phyloP scores from a whole-genome alignment of 2,797 vertebrate genomes.

The Ptychadena robeensis region DNA sequence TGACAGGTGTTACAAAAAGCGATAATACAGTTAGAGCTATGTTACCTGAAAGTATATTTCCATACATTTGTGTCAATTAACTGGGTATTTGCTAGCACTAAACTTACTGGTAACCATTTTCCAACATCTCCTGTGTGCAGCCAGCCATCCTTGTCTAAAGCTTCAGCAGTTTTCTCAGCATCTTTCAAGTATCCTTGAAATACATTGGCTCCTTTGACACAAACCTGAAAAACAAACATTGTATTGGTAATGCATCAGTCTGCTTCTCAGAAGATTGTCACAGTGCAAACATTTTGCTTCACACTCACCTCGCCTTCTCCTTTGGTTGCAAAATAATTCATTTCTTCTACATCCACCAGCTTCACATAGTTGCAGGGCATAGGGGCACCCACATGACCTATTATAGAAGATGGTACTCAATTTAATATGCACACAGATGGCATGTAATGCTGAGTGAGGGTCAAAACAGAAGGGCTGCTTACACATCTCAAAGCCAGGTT shows the following conservation, averaged over 20 bases:
- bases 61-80: no score
- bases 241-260: neutral
- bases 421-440: neutral
- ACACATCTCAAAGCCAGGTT: no score
- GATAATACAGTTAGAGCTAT: no score
- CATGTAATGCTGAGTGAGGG: neutral
- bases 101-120: conserved; percentile 93
- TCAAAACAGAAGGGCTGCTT: no score
- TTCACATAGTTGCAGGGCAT: conserved; percentile 90
- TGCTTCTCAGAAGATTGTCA: neutral
- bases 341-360: conserved; percentile 91
- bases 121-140: conserved; percentile 96
- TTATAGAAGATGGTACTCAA: neutral
- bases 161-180: conserved; percentile 87
- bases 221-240: conserved; percentile 78
- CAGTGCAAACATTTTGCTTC: neutral
- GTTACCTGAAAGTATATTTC: no score
- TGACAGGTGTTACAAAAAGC: no score
- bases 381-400: conserved; percentile 93
- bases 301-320: conserved; percentile 92
- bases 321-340: conserved; percentile 91
- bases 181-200: conserved; percentile 93
- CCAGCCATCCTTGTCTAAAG: conserved; percentile 90
- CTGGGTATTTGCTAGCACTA: neutral
- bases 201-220: conserved; percentile 92